Conservation (phyloP, 2,888 invertebrate genomes). For the Calameuta pallipes region DNA sequence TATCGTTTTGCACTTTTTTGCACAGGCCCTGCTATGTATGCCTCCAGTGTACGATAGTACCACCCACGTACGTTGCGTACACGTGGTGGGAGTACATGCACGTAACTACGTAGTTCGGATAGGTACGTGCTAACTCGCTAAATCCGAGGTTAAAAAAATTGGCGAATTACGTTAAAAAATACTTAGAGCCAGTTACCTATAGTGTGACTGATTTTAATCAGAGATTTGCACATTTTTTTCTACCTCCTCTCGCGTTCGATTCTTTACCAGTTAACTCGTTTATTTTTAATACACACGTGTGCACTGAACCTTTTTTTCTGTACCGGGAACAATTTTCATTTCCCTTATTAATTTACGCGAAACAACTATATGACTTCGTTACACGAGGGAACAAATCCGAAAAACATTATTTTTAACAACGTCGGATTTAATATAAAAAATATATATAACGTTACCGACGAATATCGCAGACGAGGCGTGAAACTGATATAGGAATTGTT, state of each 20-base stretch:
- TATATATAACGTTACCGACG: not conserved
- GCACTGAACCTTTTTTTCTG: not conserved
- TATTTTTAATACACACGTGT: not conserved
- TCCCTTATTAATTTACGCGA: not conserved
- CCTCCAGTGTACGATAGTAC: not conserved
- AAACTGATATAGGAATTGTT: not conserved
- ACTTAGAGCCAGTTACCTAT: not conserved
- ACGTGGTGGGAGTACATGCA: not conserved
- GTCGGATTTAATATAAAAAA: not conserved
- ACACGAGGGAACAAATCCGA: not conserved
- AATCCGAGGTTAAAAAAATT: not conserved
- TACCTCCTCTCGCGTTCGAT: not conserved
- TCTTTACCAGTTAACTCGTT: not conserved
- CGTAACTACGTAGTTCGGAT: not conserved
- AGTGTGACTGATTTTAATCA: not conserved
- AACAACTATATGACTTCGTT: not conserved
- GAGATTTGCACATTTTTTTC: not conserved
- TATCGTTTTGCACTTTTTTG: slow-evolving; percentile 3
- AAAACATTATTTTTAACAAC: not conserved
- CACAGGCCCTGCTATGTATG: not conserved
- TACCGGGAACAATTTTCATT: not conserved
- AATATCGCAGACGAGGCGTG: not conserved
- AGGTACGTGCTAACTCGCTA: not conserved
- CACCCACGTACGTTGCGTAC: not conserved
- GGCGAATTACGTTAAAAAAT: not conserved